A percentile compares a stretch with the other conserved stretches of the same genome.
phyloP scores from a whole-genome alignment of 2,797 vertebrate genomes.

The Parambassis ranga region DNA sequence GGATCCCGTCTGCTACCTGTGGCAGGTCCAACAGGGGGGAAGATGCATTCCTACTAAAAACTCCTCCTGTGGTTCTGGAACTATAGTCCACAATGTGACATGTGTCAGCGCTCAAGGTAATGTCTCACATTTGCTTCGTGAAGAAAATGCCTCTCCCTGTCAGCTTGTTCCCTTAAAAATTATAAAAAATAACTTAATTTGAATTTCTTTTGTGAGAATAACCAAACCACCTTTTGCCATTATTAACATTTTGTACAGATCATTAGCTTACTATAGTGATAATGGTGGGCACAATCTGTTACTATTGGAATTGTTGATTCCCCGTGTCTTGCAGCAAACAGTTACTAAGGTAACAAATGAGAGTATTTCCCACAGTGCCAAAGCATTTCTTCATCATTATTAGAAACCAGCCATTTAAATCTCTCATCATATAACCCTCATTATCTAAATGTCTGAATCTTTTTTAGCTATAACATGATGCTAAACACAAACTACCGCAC shows the following conservation, averaged over 20 bases:
- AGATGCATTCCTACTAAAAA: conserved; percentile 78
- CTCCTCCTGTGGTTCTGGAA: conserved; percentile 87
- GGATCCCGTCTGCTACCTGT: conserved; percentile 84
- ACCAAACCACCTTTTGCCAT: neutral
- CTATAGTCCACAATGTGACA: conserved; percentile 74
- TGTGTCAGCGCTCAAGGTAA: conserved; percentile 86
- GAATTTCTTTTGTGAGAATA: neutral
- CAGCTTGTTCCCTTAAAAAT: too few species aligned
- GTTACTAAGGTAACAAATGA: neutral
- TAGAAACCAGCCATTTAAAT: too few species aligned
- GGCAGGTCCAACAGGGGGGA: conserved; percentile 78
- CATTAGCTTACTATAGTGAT: neutral
- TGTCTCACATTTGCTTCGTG: neutral
- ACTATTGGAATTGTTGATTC: neutral
- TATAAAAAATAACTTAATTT: too few species aligned
- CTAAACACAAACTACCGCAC: neutral
- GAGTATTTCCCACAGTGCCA: neutral
- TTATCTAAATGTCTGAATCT: too few species aligned
- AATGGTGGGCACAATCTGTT: neutral
- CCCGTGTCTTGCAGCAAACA: neutral
- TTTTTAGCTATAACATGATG: neutral
- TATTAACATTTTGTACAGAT: neutral
- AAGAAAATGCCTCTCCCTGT: neutral
- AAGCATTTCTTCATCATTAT: neutral
- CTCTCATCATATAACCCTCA: too few species aligned